phyloP scores from a whole-genome alignment of 2,888 invertebrate genomes.

The Ectemnius cavifrons region DNA sequence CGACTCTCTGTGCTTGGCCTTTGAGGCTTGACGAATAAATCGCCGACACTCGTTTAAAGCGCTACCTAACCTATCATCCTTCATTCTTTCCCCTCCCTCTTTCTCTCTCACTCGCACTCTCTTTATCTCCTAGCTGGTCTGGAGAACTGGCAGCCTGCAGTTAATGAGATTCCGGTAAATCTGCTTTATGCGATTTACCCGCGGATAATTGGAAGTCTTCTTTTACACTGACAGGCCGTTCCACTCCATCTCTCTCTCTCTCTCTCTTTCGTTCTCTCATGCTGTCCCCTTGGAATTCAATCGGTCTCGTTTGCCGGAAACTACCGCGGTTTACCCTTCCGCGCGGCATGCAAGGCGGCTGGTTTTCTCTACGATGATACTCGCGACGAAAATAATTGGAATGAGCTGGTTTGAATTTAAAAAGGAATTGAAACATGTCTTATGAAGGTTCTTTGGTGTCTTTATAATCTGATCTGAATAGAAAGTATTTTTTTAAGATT shows the following conservation, averaged over 20 bases:
- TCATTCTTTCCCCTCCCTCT: background rate
- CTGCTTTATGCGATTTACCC: background rate
- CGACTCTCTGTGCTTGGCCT: background rate
- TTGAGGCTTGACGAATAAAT: no score
- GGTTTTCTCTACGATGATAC: no score
- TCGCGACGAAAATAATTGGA: no score
- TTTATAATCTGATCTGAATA: no score
- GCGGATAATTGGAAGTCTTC: conserved; percentile 7
- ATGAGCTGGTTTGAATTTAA: no score
- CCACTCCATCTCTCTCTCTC: background rate
- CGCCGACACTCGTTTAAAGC: no score
- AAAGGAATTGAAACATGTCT: no score
- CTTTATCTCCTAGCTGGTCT: no score
- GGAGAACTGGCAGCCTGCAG: background rate
- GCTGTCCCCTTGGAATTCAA: background rate
- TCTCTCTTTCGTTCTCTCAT: background rate
- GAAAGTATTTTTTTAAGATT: no score
- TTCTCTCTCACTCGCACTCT: conserved; percentile 1
- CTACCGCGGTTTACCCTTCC: no score
- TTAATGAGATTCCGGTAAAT: conserved; percentile 2
- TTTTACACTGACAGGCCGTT: background rate
- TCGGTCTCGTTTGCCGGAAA: conserved; percentile 3
- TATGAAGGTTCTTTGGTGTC: no score
- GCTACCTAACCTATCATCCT: background rate
- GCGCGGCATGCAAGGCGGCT: no score